Conservation (phyloP, 2,797 vertebrate genomes). For the Pelobates cultripes region DNA sequence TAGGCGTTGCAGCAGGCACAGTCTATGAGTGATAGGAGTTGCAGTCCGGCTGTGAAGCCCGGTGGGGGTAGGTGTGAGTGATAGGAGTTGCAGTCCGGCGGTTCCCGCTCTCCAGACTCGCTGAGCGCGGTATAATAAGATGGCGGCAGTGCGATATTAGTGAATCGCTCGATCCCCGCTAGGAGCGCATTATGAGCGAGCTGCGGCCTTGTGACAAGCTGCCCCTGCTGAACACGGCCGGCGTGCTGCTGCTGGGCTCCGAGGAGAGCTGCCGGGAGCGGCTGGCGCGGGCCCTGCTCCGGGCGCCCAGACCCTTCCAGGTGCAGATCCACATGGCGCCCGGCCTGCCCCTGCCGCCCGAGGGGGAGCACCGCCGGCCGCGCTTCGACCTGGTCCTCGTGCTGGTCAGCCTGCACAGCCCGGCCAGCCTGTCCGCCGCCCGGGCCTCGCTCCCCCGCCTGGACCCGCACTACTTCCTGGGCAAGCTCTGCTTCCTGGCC, state of each 20-base stretch:
- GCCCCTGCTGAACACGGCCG: neutral
- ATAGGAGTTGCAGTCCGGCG: too few relatives aligned
- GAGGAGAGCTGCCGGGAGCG: neutral
- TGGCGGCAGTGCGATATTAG: too few relatives aligned
- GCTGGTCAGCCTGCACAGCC: slow-evolving; percentile 84
- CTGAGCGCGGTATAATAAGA: too few relatives aligned
- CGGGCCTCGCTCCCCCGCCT: slow-evolving; percentile 79
- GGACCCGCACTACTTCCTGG: slow-evolving; percentile 84
- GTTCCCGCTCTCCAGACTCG: too few relatives aligned
- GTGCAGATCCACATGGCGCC: slow-evolving; percentile 81
- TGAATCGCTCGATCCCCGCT: too few relatives aligned
- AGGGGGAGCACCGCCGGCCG: slow-evolving; percentile 78
- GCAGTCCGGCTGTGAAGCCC: too few relatives aligned
- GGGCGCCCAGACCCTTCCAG: slow-evolving; percentile 28
- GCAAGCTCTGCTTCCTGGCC: slow-evolving; percentile 88
- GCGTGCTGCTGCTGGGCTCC: neutral
- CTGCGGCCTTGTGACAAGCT: neutral
- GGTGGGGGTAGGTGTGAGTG: too few relatives aligned
- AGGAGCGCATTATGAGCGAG: neutral
- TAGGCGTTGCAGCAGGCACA: too few relatives aligned
- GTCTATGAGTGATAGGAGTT: too few relatives aligned
- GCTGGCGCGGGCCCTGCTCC: neutral
- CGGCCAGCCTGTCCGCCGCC: slow-evolving; percentile 72
- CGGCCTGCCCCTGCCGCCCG: slow-evolving; percentile 82
- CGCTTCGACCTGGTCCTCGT: slow-evolving; percentile 90